Base-by-base conservation (phyloP, 2,888 invertebrate species). In the Sminthurides aquaticus region DNA sequence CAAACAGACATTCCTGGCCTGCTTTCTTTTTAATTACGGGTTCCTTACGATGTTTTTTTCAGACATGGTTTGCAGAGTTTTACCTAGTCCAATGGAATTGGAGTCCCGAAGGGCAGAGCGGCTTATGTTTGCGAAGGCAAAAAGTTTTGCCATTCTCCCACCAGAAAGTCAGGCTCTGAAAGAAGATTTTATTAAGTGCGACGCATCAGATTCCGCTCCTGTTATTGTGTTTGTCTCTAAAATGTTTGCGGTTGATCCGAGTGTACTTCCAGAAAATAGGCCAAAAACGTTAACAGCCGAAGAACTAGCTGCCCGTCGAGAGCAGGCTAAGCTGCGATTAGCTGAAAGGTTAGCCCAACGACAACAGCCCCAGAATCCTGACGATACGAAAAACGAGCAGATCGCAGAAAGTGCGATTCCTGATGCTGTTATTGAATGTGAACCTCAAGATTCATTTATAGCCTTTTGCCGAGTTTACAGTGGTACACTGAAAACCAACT, bases 381-480 rank as follows among this genome's bases (percentile, higher is more conserved):
- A 60, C 3, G 57, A 66, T 18, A 65, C 57, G 27, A 67, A 68
- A 49, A 54, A 24, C 1, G 24, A 52, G 5, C 5, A 5, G 5
- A 15, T 20, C 20, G 8, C 20, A 52, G 15, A 8, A 52, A 20
- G 5, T 15, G 8, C 18, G 20, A 15, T 22, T 18, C 11, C 5
- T 15, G 8, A 0, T 11, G 24, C 22, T n/a, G 55, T 28, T 11
- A 24, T 54, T 34, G 78, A 80, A 49, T 71, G 76, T 26, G 77
- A 77, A 5, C 2, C 5, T 3, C 54, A 55, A 57, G 84, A 86
- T 67, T 85, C 85, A 52, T 89, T 96, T 77, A 83, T 98, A 70
- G 97, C 93, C 0, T 92, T 98, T 81, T 94, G 94, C 22, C 84
- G 97, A 76, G 84, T 98, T 43, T 97, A 91, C 78, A 93, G 93